Evolutionary conservation across 2,113 vertebrate genomes (phyloP), one percentile per base, ranked within the genome.

Genomic region (Cynoglossus semilaevis): DNA sequence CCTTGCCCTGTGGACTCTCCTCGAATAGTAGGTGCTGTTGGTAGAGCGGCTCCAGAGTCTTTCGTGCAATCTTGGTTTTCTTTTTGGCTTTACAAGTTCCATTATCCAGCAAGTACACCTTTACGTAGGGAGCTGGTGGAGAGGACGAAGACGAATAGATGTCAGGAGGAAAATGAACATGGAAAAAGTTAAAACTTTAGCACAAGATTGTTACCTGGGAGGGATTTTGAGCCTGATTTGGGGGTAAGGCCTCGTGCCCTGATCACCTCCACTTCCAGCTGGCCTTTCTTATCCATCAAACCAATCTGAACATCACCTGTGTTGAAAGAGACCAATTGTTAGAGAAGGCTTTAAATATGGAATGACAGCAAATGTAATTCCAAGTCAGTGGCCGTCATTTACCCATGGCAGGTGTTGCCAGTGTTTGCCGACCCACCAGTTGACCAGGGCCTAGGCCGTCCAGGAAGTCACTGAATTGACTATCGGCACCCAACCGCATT

Each of bases 31-130:
- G 88, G 51, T 93, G 92, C 87, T 99, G 96, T 78, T 99, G 97
- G 89, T 99, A 99, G 70, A 99, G 89, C 51, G 97, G 97, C 85
- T 99, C 96, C 42, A 99, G 94, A n/a, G 97, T 99, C 91, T 99
- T 99, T 69, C 97, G 90, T 81, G 97, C 96, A 90, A 98, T 99
- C 90, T 98, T 97, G 63, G 97, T 99, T 93, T 99, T 99, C 91
- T 99, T 99, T 91, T 99, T 99, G 86, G 97, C 95, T 93, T 98
- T 94, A 74, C 96, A 98, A 53, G 91, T 88, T 74, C 97, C 97
- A 42, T 94, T 97, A 85, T 98, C 97, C 90, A 99, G 88, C 84
- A 99, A 90, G 79, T 99, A 99, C 7, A 98, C 96, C 89, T 99
- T 99, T 70, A 99, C 97, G 18, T 99, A 99, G 0, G 97, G 97